Conservation (phyloP, 2,888 invertebrate genomes). For the Drymonia ruficornis region DNA sequence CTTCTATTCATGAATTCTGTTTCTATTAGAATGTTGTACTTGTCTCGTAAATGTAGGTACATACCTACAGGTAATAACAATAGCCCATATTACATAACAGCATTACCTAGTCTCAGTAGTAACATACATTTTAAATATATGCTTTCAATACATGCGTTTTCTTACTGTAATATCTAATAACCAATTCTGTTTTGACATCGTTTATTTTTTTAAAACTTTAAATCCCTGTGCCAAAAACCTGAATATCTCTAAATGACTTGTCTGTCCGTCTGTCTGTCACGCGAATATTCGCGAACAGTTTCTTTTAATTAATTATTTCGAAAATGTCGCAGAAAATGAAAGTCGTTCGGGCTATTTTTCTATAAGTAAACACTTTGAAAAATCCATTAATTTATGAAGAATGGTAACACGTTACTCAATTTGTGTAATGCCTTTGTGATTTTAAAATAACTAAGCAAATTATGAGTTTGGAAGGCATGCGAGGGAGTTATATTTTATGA, state of each 20-base stretch:
- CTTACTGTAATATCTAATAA: neutral
- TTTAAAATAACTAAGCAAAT: neutral
- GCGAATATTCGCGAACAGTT: neutral
- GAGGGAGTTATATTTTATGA: too few species aligned
- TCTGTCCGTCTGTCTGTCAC: constrained; percentile 20
- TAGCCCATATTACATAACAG: too few species aligned
- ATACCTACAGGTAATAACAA: too few species aligned
- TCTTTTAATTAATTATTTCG: neutral
- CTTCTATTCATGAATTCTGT: too few species aligned
- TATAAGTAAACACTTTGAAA: neutral
- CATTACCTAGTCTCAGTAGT: too few species aligned
- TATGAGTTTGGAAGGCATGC: too few species aligned
- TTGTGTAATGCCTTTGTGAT: neutral
- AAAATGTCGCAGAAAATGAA: neutral
- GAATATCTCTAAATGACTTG: constrained; percentile 9
- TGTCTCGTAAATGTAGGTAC: too few species aligned
- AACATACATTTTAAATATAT: neutral
- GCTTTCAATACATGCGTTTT: neutral
- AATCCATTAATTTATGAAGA: neutral
- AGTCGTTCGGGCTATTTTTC: neutral
- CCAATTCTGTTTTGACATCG: neutral
- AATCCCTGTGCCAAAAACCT: constrained; percentile 28
- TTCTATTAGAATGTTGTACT: too few species aligned
- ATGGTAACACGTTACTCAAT: neutral
- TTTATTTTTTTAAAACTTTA: constrained; percentile 1